Evolutionary conservation across 2,797 vertebrate species (phyloP).

Genomic region (Streptopelia turtur): DNA sequence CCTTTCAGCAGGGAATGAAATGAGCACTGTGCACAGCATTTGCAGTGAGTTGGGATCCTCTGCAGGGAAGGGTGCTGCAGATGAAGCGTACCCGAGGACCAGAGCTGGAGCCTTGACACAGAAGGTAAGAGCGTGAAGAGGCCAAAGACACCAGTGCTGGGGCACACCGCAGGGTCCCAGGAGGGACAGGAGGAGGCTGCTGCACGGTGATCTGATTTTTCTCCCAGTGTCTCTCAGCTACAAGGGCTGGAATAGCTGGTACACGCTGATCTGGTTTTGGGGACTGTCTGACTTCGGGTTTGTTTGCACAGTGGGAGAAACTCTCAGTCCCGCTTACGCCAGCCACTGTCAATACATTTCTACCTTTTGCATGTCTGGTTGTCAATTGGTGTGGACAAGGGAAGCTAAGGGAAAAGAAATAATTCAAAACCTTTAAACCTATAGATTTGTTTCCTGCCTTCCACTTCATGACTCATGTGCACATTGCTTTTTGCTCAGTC

Average conservation of each 20-base stretch:
- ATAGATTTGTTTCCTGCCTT: not conserved
- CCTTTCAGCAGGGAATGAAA: slow-evolving; percentile 46
- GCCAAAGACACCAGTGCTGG: not conserved
- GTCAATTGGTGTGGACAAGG: not conserved
- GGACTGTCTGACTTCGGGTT: not conserved
- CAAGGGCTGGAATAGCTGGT: not conserved
- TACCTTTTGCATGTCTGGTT: not conserved
- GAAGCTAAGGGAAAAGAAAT: not conserved
- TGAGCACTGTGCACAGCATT: slow-evolving; percentile 29
- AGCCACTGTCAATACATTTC: not conserved
- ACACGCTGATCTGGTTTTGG: not conserved
- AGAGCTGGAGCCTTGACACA: not conserved
- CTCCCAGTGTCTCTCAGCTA: not conserved
- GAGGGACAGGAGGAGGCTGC: not conserved
- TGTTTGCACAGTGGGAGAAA: not conserved
- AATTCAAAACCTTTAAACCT: not conserved
- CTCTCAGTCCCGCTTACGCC: not conserved
- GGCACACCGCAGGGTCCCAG: rapidly evolving
- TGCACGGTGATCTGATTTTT: not conserved
- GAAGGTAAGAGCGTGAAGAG: not conserved
- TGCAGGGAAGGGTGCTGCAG: not conserved
- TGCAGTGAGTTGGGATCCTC: not conserved
- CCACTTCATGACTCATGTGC: not conserved
- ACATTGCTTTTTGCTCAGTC: not conserved
- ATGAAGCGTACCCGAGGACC: not conserved